Percentiles rank a stretch among this genome's conserved stretches.
phyloP scores from a whole-genome alignment of 1,140 invertebrate genomes.

The honey bee (Apis mellifera) region DNA sequence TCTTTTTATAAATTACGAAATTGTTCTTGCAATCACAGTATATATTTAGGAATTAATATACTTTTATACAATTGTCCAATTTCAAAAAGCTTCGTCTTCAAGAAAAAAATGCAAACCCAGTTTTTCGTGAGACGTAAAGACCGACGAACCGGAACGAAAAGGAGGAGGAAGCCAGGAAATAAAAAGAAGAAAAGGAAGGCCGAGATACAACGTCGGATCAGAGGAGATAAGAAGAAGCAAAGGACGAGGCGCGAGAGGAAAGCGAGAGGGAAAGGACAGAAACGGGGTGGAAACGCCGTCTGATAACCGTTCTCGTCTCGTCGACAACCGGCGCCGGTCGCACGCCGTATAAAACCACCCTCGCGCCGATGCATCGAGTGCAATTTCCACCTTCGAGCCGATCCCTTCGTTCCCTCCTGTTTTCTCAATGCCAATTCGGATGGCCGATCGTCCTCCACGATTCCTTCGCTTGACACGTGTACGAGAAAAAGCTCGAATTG shows the following conservation, averaged over 20 bases:
- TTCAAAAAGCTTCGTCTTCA: too few species aligned
- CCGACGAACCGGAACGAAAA: background rate
- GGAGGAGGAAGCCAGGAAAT: background rate
- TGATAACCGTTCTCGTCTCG: constrained; percentile 59
- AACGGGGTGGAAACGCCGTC: constrained; percentile 28
- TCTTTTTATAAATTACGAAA: too few species aligned
- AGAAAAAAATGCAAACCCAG: too few species aligned
- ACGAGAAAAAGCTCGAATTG: too few species aligned
- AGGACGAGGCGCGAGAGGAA: constrained; percentile 9
- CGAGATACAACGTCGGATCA: constrained; percentile 4
- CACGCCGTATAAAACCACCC: constrained; percentile 52
- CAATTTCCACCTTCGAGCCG: constrained; percentile 49
- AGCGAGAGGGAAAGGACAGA: background rate
- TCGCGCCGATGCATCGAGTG: constrained; percentile 49
- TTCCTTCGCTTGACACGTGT: background rate
- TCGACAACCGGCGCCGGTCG: constrained; percentile 53
- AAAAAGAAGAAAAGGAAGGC: constrained; percentile 12
- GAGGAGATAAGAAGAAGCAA: constrained; percentile 19
- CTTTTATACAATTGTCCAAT: too few species aligned
- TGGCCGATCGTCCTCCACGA: background rate
- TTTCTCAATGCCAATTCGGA: constrained; percentile 9
- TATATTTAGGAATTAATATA: too few species aligned
- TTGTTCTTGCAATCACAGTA: too few species aligned
- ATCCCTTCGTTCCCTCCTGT: constrained; percentile 6
- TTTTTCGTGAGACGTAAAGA: background rate